phyloP scores from a whole-genome alignment of 2,888 invertebrate genomes.

The Synergus laeviventris region DNA sequence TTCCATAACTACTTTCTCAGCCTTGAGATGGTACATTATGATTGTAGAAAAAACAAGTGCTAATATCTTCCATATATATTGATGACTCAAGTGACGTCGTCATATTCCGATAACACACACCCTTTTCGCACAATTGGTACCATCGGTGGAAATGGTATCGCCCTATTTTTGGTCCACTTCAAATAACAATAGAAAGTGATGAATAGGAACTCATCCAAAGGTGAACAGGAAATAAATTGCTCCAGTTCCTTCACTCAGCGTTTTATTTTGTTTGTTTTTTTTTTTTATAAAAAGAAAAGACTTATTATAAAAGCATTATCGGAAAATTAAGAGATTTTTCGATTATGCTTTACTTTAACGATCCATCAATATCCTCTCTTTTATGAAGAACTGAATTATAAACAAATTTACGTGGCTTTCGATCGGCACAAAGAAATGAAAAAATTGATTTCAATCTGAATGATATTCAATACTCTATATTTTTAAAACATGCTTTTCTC shows the following conservation, averaged over 20 bases:
- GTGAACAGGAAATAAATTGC: neutral
- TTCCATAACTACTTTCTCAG: too few species aligned
- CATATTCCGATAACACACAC: too few species aligned
- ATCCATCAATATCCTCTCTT: neutral
- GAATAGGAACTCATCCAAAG: neutral
- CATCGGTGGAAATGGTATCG: neutral
- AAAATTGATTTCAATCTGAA: neutral
- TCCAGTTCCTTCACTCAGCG: neutral
- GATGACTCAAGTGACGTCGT: too few species aligned
- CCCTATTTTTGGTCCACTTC: neutral
- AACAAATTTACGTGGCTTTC: neutral
- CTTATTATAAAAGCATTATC: neutral
- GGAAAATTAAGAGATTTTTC: neutral
- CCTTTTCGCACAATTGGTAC: neutral
- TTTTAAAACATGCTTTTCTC: neutral
- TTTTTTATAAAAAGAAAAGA: too few species aligned
- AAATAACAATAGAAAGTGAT: neutral
- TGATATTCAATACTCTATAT: neutral
- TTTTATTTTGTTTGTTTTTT: neutral
- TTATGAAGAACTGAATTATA: neutral
- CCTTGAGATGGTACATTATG: too few species aligned
- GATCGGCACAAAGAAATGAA: neutral
- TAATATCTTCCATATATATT: too few species aligned
- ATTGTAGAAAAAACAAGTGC: too few species aligned
- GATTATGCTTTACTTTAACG: neutral